A percentile compares a stretch with the other conserved stretches of the same genome.
Conservation (phyloP, 2,888 invertebrate species). For the Nipponacmea schrenckii region DNA sequence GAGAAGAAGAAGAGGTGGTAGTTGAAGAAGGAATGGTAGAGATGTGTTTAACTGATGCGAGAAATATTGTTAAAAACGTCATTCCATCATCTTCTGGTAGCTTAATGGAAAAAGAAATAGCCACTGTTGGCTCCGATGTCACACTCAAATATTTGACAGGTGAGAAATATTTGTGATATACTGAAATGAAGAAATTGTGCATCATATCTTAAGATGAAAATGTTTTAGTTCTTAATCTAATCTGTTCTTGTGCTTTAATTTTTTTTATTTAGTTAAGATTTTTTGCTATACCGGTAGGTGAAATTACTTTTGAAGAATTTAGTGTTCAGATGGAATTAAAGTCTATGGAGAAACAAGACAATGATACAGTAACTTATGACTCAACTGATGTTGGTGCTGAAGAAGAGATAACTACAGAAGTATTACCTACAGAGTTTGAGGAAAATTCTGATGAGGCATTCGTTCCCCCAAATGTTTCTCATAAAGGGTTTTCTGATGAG, state of each 20-base stretch:
- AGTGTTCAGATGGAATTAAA: constrained; percentile 45
- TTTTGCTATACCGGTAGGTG: constrained; percentile 32
- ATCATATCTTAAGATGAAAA: background rate
- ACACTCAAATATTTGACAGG: constrained; percentile 48
- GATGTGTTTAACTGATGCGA: background rate
- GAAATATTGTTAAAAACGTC: background rate
- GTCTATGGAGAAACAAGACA: constrained; percentile 14
- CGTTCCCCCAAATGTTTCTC: background rate
- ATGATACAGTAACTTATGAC: constrained; percentile 14
- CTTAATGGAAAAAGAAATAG: background rate
- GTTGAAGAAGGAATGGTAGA: constrained; percentile 8
- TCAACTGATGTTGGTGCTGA: constrained; percentile 16
- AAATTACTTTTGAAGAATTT: constrained; percentile 45
- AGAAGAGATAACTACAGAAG: constrained; percentile 14
- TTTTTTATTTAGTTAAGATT: background rate
- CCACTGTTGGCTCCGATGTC: constrained; percentile 30
- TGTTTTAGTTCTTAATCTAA: background rate
- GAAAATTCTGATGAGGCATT: constrained; percentile 15
- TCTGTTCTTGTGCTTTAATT: background rate
- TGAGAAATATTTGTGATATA: too few relatives aligned
- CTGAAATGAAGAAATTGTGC: too few relatives aligned
- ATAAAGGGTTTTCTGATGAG: constrained; percentile 9
- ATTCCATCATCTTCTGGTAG: background rate
- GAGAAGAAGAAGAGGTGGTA: constrained; percentile 14
- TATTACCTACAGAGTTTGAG: constrained; percentile 18